Base-by-base conservation (phyloP, 2,888 invertebrate genomes). In the Epistrophe grossulariae region DNA sequence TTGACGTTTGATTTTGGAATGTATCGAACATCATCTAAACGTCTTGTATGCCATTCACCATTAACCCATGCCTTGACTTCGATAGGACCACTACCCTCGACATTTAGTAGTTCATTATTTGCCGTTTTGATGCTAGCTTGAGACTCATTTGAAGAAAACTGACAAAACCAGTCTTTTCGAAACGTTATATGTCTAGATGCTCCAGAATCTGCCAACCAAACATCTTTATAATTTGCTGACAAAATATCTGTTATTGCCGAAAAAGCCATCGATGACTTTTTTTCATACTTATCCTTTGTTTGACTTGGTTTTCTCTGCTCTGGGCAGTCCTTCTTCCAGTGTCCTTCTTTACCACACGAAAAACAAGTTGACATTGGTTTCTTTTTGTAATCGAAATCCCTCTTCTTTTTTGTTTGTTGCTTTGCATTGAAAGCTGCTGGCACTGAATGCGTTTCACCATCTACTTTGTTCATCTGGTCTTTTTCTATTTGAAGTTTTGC, bases 1-100 rank as follows among this genome's bases (percentile, higher is more conserved):
- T 71, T 57, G 24, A 45, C 57, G 11, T 40, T 71, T 57, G 45
- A 43, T 28, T 59, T 57, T 55, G 71, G 64, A 19, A 40, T 48
- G 31, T 48, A 66, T 48, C 45, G n/a, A 24, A 66, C 66, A 35
- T 66, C 31, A 31, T 66, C 48, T 15, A 66, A 24, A 3, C 9
- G 48, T n/a, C 24, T 24, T 48, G 40, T n/a, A 24, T 31, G 24
- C 57, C 43, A 71, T 35, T 60, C 31, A 43, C 55, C n/a, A 59
- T 40, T 45, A 24, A 45, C 28, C 45, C 60, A 38, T 3, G 10
- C 48, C 13, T 60, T 24, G 17, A 55, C 28, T 24, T 15, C 24
- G 13, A 55, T 55, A 24, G 55, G 5, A 11, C 40, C 40, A 10
- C 52, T 52, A 11, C 52, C 52, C 19, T 52, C 52, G 24, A 52